These are phyloP conservation scores for Desmodus rotundus DNA, from an alignment of 2,113 vertebrate species.

Conservation along the genomic window DNA sequence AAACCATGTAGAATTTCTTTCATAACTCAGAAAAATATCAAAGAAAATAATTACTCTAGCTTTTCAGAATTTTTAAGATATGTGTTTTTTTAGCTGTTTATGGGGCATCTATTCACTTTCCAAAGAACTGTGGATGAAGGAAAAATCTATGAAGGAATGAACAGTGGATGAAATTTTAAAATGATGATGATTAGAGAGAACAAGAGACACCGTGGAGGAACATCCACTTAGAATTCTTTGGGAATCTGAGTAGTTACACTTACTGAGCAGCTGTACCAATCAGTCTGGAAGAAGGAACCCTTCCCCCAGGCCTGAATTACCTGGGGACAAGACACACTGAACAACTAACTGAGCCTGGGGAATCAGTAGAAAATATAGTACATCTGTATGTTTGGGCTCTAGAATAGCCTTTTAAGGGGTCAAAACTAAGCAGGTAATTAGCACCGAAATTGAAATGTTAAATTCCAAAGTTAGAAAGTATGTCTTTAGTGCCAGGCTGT, in stretches of 20 bases:
- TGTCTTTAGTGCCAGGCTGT: not conserved
- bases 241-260: constrained; percentile 69
- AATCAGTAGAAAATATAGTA: constrained; percentile 37
- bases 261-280: constrained; percentile 64
- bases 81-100: constrained; percentile 37
- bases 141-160: constrained; percentile 9
- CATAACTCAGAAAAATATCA: constrained; percentile 35
- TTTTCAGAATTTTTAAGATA: constrained; percentile 3
- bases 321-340: constrained; percentile 49
- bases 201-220: constrained; percentile 47
- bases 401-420: constrained; percentile 40
- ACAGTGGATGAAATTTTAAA: constrained; percentile 37
- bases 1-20: constrained; percentile 39
- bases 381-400: constrained; percentile 33
- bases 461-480: constrained; percentile 31
- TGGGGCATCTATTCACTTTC: not conserved
- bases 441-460: not conserved
- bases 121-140: not conserved
- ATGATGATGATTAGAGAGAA: constrained; percentile 56
- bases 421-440: constrained; percentile 25
- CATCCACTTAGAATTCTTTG: constrained; percentile 50
- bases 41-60: constrained; percentile 14
- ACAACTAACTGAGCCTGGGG: constrained; percentile 37
- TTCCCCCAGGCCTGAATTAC: constrained; percentile 67
- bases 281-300: constrained; percentile 69